These are phyloP conservation scores for Bhutanitis thaidina DNA, from an alignment of 2,888 invertebrate genomes.

Conservation along the genomic window DNA sequence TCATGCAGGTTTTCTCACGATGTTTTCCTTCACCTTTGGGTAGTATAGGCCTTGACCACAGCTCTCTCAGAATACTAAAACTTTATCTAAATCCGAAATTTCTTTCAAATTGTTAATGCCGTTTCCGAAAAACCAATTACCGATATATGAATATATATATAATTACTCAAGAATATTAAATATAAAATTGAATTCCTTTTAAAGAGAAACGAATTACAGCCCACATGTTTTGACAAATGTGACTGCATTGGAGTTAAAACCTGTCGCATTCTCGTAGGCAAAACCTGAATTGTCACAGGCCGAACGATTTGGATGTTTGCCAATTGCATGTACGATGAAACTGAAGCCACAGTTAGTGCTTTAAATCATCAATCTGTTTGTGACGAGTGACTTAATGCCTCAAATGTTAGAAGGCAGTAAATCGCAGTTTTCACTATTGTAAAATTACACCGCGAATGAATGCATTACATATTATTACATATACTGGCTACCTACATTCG, in stretches of 20 bases:
- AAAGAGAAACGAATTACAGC: neutral
- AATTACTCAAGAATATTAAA: too few relatives aligned
- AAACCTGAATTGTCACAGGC: slow-evolving; percentile 40
- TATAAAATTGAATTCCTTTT: neutral
- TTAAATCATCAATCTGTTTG: slow-evolving; percentile 39
- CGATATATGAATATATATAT: too few relatives aligned
- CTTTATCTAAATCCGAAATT: too few relatives aligned
- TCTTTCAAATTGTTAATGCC: too few relatives aligned
- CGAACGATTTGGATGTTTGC: slow-evolving; percentile 43
- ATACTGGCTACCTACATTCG: too few relatives aligned
- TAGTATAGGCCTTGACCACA: too few relatives aligned
- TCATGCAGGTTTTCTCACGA: too few relatives aligned
- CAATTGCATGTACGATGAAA: slow-evolving; percentile 46
- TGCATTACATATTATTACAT: too few relatives aligned
- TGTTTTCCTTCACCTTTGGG: too few relatives aligned
- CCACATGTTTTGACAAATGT: slow-evolving; percentile 2
- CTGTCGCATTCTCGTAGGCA: slow-evolving; percentile 26
- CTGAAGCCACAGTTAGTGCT: slow-evolving; percentile 31
- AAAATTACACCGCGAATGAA: too few relatives aligned
- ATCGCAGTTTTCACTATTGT: neutral
- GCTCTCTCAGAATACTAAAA: too few relatives aligned
- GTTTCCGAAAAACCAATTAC: too few relatives aligned
- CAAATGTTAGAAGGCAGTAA: neutral
- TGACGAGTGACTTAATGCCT: slow-evolving; percentile 32
- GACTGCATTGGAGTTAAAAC: slow-evolving; percentile 21